These are phyloP conservation scores for Ambastaia sidthimunki DNA, from an alignment of 2,797 vertebrate species.

Conservation along the genomic window DNA sequence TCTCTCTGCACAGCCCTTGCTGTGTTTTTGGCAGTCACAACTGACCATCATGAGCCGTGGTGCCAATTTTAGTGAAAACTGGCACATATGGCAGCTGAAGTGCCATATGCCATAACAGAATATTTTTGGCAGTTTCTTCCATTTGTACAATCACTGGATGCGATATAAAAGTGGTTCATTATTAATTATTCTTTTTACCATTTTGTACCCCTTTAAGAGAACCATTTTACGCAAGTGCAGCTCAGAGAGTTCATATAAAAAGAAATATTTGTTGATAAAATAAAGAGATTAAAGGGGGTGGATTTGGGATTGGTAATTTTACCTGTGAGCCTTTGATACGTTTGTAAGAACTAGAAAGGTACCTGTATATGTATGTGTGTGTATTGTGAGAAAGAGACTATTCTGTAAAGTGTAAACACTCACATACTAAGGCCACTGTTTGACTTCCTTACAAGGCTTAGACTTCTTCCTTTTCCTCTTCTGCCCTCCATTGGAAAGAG, in stretches of 20 bases:
- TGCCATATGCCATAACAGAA: slow-evolving; percentile 98
- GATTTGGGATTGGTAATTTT: not conserved
- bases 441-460: slow-evolving; percentile 27
- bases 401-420: slow-evolving; percentile 20
- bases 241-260: slow-evolving; percentile 67
- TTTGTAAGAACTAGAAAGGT: not conserved
- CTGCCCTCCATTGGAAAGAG: slow-evolving; percentile 81
- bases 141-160: slow-evolving; percentile 88
- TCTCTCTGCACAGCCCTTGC: slow-evolving; percentile 78
- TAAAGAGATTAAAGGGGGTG: not conserved
- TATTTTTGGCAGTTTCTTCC: slow-evolving; percentile 93
- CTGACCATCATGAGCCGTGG: slow-evolving; percentile 92
- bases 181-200: slow-evolving; percentile 87
- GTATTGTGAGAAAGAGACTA: not conserved
- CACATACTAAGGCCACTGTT: slow-evolving; percentile 10
- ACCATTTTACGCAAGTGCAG: slow-evolving; percentile 79
- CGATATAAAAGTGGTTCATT: slow-evolving; percentile 83
- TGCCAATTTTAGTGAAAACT: slow-evolving; percentile 99
- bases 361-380: not conserved
- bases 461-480: slow-evolving; percentile 77
- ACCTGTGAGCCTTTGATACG: not conserved
- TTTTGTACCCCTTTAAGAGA: slow-evolving; percentile 71
- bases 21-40: slow-evolving; percentile 99
- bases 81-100: slow-evolving; percentile 99
- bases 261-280: slow-evolving; percentile 5